Conservation (phyloP, 2,797 vertebrate species). For the Protonibea diacanthus region DNA sequence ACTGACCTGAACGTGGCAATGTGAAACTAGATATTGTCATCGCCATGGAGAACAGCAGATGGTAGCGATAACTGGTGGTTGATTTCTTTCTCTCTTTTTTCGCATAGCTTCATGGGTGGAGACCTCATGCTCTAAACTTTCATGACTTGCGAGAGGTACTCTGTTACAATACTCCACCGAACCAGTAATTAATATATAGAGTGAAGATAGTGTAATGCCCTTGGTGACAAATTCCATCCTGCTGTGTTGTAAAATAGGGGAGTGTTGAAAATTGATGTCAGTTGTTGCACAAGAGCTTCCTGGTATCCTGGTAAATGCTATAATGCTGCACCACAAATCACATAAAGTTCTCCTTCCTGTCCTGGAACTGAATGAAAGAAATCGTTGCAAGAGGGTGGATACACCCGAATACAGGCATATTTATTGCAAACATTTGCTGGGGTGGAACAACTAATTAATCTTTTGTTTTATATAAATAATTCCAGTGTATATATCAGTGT, state of each 20-base stretch:
- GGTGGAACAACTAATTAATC: background rate
- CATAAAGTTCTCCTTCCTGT: background rate
- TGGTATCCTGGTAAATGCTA: slow-evolving; percentile 13
- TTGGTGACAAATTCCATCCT: background rate
- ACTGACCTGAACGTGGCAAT: background rate
- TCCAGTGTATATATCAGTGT: background rate
- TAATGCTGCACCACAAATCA: background rate
- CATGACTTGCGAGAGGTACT: background rate
- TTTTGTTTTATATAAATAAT: background rate
- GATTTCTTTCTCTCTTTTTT: slow-evolving; percentile 15
- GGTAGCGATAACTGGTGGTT: background rate
- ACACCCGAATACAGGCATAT: background rate
- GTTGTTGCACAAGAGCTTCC: slow-evolving; percentile 29
- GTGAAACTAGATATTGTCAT: slow-evolving; percentile 8
- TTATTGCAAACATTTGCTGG: background rate
- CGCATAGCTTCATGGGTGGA: background rate
- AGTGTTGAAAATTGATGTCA: slow-evolving; percentile 30
- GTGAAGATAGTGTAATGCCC: background rate
- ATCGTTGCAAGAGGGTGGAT: background rate
- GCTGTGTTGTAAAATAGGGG: slow-evolving; percentile 17
- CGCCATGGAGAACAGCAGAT: background rate
- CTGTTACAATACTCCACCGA: background rate
- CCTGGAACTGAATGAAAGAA: background rate
- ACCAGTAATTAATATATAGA: background rate
- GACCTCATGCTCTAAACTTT: background rate